Percentiles rank a stretch among this genome's conserved stretches.
phyloP scores from a whole-genome alignment of 2,113 vertebrate genomes.

The Clarias batrachus region DNA sequence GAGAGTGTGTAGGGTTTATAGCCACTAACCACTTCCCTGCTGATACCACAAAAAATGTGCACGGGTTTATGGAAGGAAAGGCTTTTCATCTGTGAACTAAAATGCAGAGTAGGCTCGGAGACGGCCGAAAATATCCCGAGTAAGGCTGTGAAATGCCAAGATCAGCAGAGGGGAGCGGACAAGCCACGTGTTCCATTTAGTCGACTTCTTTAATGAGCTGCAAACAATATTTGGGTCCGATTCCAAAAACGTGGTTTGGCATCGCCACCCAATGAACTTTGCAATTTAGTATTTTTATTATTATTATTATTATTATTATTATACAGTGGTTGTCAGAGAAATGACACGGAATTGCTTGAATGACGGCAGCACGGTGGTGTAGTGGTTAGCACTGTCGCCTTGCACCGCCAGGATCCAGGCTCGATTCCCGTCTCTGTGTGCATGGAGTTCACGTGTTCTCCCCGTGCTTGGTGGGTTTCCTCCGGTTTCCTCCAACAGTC shows the following conservation, averaged over 20 bases:
- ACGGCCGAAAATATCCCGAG: background rate
- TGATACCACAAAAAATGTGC: constrained; percentile 49
- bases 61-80: constrained; percentile 17
- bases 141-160: constrained; percentile 21
- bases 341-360: background rate
- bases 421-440: too few relatives aligned
- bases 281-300: background rate
- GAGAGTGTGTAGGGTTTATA: background rate
- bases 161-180: constrained; percentile 32
- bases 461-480: too few relatives aligned
- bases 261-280: background rate
- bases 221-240: background rate
- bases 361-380: too few relatives aligned
- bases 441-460: too few relatives aligned
- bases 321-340: background rate
- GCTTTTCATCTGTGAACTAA: constrained; percentile 14
- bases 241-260: constrained; percentile 17
- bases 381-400: too few relatives aligned
- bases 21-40: constrained; percentile 50
- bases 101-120: constrained; percentile 31
- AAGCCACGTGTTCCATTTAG: background rate
- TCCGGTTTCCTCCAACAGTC: too few relatives aligned
- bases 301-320: background rate
- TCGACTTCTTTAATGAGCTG: background rate
- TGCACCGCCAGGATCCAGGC: too few relatives aligned